Conservation (phyloP, 64 coral and sea anemone species). For the Cladopsammia gracilis region DNA sequence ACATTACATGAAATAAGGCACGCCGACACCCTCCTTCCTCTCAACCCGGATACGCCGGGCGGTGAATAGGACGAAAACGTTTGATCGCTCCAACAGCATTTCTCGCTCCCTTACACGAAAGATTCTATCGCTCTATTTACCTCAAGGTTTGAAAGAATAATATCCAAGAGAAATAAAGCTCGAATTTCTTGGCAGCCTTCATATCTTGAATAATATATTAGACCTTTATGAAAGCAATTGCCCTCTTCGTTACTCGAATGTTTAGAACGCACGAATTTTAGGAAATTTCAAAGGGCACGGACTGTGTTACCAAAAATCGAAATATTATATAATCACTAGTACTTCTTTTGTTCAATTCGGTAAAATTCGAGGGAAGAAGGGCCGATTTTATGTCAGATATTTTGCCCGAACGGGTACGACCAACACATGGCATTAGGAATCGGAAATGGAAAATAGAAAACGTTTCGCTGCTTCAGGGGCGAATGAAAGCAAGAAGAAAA, state of each 20-base stretch:
- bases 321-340: background rate
- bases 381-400: conserved; percentile 10
- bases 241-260: conserved; percentile 53
- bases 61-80: background rate
- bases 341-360: background rate
- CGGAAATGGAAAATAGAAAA: conserved; percentile 21
- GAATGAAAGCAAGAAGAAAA: background rate
- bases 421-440: conserved; percentile 41
- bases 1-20: conserved; percentile 71
- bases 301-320: conserved; percentile 19
- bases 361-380: background rate
- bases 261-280: conserved; percentile 27
- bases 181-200: conserved; percentile 89
- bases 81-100: background rate
- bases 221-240: conserved; percentile 32
- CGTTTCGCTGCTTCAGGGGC: background rate
- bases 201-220: conserved; percentile 98
- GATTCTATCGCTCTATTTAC: conserved; percentile 40
- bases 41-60: conserved; percentile 37
- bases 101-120: background rate
- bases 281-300: conserved; percentile 2
- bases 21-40: conserved; percentile 69
- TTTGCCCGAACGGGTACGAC: conserved; percentile 46
- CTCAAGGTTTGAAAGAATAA: conserved; percentile 49
- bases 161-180: conserved; percentile 67